Evolutionary conservation across 1,140 invertebrate species (phyloP).

Genomic region (Anastatus disparis): DNA sequence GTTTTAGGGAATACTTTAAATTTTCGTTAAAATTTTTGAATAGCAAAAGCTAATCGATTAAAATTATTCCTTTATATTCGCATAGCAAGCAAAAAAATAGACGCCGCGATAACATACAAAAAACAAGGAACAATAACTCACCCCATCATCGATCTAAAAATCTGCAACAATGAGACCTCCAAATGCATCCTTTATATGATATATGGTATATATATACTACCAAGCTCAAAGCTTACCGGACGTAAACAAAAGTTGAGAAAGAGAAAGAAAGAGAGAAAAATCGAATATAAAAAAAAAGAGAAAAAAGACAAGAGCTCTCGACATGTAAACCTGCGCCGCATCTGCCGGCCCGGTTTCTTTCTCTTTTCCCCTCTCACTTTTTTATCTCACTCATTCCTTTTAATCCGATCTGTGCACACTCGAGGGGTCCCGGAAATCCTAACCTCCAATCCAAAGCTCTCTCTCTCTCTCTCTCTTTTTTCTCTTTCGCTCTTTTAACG

Average conservation of each 20-base stretch:
- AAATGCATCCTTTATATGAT: background rate
- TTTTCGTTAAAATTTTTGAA: no score
- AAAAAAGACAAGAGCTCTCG: background rate
- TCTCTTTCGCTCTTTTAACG: no score
- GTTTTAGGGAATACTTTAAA: no score
- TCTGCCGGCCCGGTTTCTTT: conserved; percentile 19
- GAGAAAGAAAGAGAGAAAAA: no score
- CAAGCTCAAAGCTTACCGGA: background rate
- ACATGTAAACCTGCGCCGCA: conserved; percentile 6
- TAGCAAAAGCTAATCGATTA: no score
- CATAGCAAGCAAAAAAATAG: no score
- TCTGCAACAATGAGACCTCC: conserved; percentile 3
- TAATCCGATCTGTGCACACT: conserved; percentile 20
- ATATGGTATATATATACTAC: no score
- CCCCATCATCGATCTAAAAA: background rate
- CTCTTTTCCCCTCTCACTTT: background rate
- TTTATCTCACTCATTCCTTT: conserved; percentile 8
- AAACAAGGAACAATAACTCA: background rate
- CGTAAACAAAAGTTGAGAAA: conserved; percentile 24
- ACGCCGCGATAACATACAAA: background rate
- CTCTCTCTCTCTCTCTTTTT: no score
- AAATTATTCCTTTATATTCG: no score
- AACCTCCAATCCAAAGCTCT: conserved; percentile 9
- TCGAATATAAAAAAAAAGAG: conserved; percentile 3
- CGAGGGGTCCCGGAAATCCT: conserved; percentile 14